Percentiles rank a stretch among this genome's conserved stretches.
Evolutionary conservation across 2,888 invertebrate genomes (phyloP).

Genomic region (Folsomia candida): DNA sequence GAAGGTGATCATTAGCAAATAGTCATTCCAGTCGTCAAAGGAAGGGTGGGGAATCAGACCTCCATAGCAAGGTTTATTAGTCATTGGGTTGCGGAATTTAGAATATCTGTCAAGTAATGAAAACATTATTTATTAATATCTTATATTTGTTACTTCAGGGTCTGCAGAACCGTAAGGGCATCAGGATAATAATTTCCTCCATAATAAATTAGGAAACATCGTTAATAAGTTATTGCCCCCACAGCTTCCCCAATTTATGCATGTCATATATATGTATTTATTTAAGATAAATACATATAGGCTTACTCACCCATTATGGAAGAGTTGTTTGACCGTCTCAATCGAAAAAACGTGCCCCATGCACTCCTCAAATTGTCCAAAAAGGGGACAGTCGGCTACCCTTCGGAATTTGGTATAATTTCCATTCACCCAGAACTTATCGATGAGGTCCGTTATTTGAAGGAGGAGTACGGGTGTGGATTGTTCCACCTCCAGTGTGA

Average conservation of each 20-base stretch:
- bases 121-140: too few species aligned
- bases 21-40: slow-evolving; percentile 18
- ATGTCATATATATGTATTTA: too few species aligned
- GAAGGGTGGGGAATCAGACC: background rate
- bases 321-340: background rate
- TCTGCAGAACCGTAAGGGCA: too few species aligned
- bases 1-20: slow-evolving; percentile 4
- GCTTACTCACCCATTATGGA: background rate
- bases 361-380: background rate
- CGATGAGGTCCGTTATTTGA: slow-evolving; percentile 5
- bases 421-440: slow-evolving; percentile 16
- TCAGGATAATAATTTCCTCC: too few species aligned
- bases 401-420: slow-evolving; percentile 15
- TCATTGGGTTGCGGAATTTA: background rate
- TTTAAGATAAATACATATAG: too few species aligned
- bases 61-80: background rate
- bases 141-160: too few species aligned
- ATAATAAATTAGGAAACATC: background rate
- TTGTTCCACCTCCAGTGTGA: slow-evolving; percentile 10
- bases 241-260: background rate
- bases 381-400: slow-evolving; percentile 10
- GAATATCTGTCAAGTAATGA: background rate
- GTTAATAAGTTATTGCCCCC: background rate
- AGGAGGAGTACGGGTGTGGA: slow-evolving; percentile 12
- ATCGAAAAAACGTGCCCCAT: slow-evolving; percentile 10